These are phyloP conservation scores for Gadopsis marmoratus DNA, from an alignment of 2,797 vertebrate genomes.

Conservation along the genomic window DNA sequence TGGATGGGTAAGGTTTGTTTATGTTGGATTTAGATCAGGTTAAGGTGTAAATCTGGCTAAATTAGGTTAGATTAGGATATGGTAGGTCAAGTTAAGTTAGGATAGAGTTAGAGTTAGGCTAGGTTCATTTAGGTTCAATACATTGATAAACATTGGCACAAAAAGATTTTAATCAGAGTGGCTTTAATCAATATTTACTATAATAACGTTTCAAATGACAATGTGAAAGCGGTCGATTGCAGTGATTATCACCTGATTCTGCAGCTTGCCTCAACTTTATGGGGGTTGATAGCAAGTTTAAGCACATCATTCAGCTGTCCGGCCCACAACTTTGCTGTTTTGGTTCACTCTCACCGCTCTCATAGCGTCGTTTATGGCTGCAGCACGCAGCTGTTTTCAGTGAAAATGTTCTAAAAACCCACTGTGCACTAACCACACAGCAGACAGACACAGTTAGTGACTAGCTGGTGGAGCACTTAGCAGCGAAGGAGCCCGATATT, in stretches of 20 bases:
- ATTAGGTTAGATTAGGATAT: not conserved
- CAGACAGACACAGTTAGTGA: not conserved
- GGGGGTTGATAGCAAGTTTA: no score
- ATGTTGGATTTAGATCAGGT: not conserved
- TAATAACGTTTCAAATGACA: not conserved
- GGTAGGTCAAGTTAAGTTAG: not conserved
- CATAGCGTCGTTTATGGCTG: no score
- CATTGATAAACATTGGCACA: not conserved
- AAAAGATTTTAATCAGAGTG: no score
- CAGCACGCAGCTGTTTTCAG: no score
- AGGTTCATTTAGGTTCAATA: not conserved
- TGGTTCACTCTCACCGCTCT: no score
- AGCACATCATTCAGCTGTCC: no score
- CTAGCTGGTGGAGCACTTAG: not conserved
- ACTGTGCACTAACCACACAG: not conserved
- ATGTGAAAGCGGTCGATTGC: not conserved
- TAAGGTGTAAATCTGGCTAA: no score
- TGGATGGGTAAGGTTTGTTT: not conserved
- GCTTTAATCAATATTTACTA: not conserved
- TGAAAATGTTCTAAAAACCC: no score
- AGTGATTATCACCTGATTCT: no score
- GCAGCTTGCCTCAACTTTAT: no score
- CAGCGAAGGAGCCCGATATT: not conserved
- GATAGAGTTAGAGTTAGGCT: not conserved
- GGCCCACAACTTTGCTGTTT: not conserved